Evolutionary conservation across 2,797 vertebrate species (phyloP), one percentile per base, ranked within the genome.

Genomic region (Peromyscus melanophrys): DNA sequence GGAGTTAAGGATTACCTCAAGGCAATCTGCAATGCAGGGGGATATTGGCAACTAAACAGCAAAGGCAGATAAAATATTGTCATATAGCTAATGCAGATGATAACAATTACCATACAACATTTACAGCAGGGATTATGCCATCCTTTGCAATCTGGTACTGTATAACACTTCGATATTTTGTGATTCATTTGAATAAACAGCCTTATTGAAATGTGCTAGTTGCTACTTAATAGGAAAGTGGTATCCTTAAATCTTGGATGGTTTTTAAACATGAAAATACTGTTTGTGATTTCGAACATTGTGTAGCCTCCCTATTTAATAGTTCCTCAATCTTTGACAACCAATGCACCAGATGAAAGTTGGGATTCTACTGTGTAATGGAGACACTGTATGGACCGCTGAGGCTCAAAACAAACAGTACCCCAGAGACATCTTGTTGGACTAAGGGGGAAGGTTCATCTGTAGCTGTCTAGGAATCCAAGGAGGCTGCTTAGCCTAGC

Each of bases 11-110:
- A 97, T 80, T 37, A 63, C 55, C 87, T 96, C 87, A 97, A 92
- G 97, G 95, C 89, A 96, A 96, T 97, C 96, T 97, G 77, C 94
- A 97, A 59, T 86, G 87, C 97, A 97, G n/a, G 96, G 97, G 93
- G 69, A 92, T 96, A 97, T 82, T 96, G 95, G 90, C 84, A 98
- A 97, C 83, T 94, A 89, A 83, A 91, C 23, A 92, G 19, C 88
- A 98, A 98, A 97, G 95, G 86, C 96, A 93, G 86, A 95, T 97
- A 97, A 98, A 98, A 97, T 97, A 97, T 93, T 97, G 95, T 89
- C 96, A 55, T 81, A 77, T 67, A 57, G 97, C 89, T 98, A 98
- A 97, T 96, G 29, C 31, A 57, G 52, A 81, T 40, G 61, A 90
- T 97, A 93, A 97, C 94, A 98, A 92, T 88, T 85, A 96, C 55